A percentile compares a stretch with the other conserved stretches of the same genome.
These are phyloP conservation scores for Artemia sinica DNA, from an alignment of 2,888 invertebrate genomes.

Conservation along the genomic window DNA sequence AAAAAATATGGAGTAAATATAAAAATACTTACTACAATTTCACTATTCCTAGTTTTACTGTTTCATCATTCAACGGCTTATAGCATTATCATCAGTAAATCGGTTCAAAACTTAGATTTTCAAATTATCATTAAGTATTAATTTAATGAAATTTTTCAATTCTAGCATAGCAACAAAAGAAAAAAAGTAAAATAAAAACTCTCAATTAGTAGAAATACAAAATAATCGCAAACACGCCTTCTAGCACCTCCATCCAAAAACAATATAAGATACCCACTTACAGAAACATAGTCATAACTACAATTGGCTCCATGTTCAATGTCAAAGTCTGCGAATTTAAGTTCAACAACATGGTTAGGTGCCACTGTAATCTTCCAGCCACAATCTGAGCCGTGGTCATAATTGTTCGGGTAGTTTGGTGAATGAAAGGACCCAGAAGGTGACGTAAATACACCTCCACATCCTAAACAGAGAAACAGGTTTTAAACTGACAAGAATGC, in stretches of 20 bases:
- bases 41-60: too few relatives aligned
- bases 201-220: neutral
- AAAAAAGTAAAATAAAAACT: neutral
- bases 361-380: slow-evolving; percentile 55
- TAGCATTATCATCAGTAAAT: neutral
- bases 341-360: slow-evolving; percentile 45
- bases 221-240: neutral
- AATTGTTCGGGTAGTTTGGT: slow-evolving; percentile 63
- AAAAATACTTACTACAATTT: too few relatives aligned
- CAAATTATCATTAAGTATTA: neutral
- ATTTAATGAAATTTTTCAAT: neutral
- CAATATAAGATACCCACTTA: slow-evolving; percentile 30
- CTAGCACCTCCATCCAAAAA: slow-evolving; percentile 6
- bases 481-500: too few relatives aligned
- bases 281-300: slow-evolving; percentile 39
- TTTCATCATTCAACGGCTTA: neutral
- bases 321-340: slow-evolving; percentile 51
- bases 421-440: slow-evolving; percentile 51
- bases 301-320: slow-evolving; percentile 37
- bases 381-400: slow-evolving; percentile 54
- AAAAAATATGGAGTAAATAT: too few relatives aligned
- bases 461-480: slow-evolving; percentile 36
- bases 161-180: neutral
- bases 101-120: too few relatives aligned
- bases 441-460: slow-evolving; percentile 52